Conservation (phyloP, 35 echinoderm and acorn worm genomes). For the Holothuria glaberrima region DNA sequence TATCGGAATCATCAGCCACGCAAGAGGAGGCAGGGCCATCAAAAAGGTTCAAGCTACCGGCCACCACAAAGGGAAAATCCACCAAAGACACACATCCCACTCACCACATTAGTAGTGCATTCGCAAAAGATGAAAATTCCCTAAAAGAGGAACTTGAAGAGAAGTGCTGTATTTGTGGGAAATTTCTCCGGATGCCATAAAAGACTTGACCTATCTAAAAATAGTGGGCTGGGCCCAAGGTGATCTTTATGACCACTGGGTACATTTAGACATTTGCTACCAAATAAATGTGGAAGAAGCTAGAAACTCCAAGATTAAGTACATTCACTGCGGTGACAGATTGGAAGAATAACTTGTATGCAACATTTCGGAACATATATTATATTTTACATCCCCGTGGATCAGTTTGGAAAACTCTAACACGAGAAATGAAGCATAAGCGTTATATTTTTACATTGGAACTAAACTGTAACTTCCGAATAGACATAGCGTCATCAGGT, state of each 20-base stretch:
- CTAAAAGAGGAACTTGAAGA: not conserved
- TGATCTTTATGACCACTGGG: not conserved
- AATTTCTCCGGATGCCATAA: not conserved
- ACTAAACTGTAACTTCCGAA: not conserved
- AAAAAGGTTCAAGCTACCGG: too few relatives aligned
- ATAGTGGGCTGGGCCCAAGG: not conserved
- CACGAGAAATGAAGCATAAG: not conserved
- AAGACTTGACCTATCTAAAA: not conserved
- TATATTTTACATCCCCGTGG: too few relatives aligned
- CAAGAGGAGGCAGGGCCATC: too few relatives aligned
- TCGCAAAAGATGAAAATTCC: not conserved
- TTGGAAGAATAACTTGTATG: not conserved
- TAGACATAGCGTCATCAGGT: not conserved
- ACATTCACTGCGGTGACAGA: not conserved
- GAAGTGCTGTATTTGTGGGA: not conserved
- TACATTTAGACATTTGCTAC: not conserved
- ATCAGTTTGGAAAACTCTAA: not conserved
- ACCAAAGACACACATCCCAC: too few relatives aligned
- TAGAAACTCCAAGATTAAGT: not conserved
- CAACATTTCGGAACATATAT: not conserved
- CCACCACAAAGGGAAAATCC: too few relatives aligned
- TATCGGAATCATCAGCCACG: not conserved
- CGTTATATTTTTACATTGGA: not conserved
- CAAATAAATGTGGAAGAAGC: not conserved
- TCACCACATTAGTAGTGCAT: too few relatives aligned